Base-by-base conservation (phyloP, 2,888 invertebrate species). In the Synergus laeviventris region DNA sequence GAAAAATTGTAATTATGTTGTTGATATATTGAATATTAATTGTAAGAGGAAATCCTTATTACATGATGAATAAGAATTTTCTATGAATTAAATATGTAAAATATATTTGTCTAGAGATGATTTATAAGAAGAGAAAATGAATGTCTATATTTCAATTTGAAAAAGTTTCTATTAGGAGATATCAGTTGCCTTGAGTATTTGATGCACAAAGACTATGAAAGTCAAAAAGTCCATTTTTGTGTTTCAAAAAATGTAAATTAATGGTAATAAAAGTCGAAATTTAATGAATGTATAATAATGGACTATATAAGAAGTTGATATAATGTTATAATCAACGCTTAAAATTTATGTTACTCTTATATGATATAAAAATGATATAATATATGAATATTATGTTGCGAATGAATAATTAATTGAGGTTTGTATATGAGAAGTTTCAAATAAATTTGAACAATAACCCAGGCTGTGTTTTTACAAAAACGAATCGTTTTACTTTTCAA, bases 401-500 rank as follows among this genome's bases (percentile, higher is more conserved):
- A 70, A 66, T 42, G 11, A 62, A 8, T 62, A 62, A 62, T 36
- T 62, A n/a, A 62, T 16, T 39, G 18, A 64, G 31, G 49, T 70
- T 70, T 70, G 70, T 70, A 49, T 70, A 70, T 70, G 70, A 70
- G 36, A 49, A 70, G 70, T 70, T 70, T 70, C 31, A 70, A 70
- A 70, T 70, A 70, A 70, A 70, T 70, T 24, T 31, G 4, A 49
- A 70, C 24, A 70, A 9, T 16, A 64, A 70, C 45, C 16, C 24
- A 42, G 45, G 70, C 24, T 49, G 31, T 70, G 45, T 42, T 66
- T 66, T 66, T 45, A 8, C 42, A 66, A 62, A 62, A 3, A 21
- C 11, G 16, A 14, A 64, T 64, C 4, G 56, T 56, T 56, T 21
- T 12, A 12, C 18, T 56, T 18, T 56, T 56, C 3, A 56, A 18